phyloP scores from a whole-genome alignment of 1,140 invertebrate genomes.

The Brachionus rotundiformis region DNA sequence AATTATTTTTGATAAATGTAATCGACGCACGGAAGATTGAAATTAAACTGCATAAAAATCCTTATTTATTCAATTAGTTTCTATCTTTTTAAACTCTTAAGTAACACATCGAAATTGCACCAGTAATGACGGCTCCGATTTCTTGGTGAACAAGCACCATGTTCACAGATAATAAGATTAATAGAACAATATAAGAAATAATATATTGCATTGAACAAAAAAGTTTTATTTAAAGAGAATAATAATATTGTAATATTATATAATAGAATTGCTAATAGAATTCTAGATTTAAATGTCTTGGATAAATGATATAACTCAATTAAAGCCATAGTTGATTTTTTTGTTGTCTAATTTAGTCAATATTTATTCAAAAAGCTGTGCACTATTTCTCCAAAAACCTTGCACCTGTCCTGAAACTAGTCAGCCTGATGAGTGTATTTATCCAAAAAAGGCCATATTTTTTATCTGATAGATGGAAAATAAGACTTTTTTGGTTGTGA shows the following conservation, averaged over 20 bases:
- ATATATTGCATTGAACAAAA: neutral
- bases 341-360: conserved; percentile 12
- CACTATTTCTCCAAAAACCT: neutral
- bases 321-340: neutral
- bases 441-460: neutral
- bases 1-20: neutral
- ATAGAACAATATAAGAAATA: neutral
- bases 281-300: conserved; percentile 37
- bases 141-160: neutral
- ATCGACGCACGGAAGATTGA: neutral
- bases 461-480: too few relatives aligned
- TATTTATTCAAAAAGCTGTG: neutral
- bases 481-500: neutral
- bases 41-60: neutral
- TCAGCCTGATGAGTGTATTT: neutral
- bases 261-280: neutral
- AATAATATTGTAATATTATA: conserved; percentile 15
- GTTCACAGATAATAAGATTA: neutral
- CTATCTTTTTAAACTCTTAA: neutral
- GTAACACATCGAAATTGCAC: neutral
- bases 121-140: neutral
- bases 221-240: conserved; percentile 2
- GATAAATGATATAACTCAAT: conserved; percentile 17
- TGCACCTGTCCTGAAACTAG: neutral
- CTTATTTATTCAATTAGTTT: neutral